phyloP scores from a whole-genome alignment of 1,140 invertebrate species.

The Drosophila ercepeae region DNA sequence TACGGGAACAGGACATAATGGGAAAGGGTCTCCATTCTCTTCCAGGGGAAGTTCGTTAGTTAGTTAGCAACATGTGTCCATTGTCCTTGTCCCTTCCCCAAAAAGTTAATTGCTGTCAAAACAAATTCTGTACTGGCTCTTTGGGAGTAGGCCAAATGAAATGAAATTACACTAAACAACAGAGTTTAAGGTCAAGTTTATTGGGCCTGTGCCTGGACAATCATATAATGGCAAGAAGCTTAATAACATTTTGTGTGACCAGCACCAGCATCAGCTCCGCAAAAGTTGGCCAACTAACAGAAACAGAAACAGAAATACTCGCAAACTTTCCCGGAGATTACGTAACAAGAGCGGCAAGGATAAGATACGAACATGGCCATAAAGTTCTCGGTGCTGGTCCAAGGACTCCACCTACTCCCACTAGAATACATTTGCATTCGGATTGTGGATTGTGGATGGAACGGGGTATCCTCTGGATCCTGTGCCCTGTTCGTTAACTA shows the following conservation, averaged over 20 bases:
- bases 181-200: constrained; percentile 46
- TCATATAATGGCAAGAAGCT: constrained; percentile 51
- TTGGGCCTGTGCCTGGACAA: constrained; percentile 17
- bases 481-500: constrained; percentile 46
- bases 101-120: constrained; percentile 51
- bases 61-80: constrained; percentile 41
- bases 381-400: constrained; percentile 19
- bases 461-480: background rate
- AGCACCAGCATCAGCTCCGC: constrained; percentile 2
- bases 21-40: background rate
- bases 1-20: background rate
- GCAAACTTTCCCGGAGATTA: constrained; percentile 50
- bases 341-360: constrained; percentile 31
- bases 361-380: constrained; percentile 44
- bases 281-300: constrained; percentile 28
- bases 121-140: constrained; percentile 8
- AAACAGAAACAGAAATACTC: constrained; percentile 27
- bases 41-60: background rate
- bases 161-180: constrained; percentile 50
- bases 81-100: constrained; percentile 2
- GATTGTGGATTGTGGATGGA: background rate
- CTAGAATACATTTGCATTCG: constrained; percentile 22
- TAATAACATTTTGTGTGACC: constrained; percentile 36
- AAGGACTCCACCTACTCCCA: background rate
- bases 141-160: constrained; percentile 21